Percentiles rank a stretch among this genome's conserved stretches.
These are phyloP conservation scores for Oncopodura yosiiana DNA, from an alignment of 1,140 invertebrate species.

Conservation along the genomic window DNA sequence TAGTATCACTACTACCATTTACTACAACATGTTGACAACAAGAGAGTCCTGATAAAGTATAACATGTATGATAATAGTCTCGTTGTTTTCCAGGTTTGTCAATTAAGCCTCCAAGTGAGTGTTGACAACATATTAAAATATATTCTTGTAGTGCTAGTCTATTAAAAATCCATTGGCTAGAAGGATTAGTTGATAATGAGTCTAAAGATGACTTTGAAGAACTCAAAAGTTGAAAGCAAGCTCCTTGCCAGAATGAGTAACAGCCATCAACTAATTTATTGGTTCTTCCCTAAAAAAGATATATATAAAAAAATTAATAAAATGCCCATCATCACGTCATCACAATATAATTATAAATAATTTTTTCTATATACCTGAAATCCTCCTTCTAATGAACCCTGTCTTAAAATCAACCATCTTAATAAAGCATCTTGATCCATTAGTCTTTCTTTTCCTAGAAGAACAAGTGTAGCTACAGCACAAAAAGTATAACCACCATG, in stretches of 20 bases:
- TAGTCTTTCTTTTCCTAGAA: slow-evolving; percentile 67
- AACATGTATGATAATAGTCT: slow-evolving; percentile 96
- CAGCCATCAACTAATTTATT: slow-evolving; percentile 98
- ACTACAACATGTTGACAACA: slow-evolving; percentile 90
- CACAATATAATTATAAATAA: neutral
- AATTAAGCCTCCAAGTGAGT: slow-evolving; percentile 75
- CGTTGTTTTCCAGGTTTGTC: slow-evolving; percentile 93
- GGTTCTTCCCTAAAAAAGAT: slow-evolving; percentile 58
- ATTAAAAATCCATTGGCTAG: slow-evolving; percentile 58
- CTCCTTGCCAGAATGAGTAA: slow-evolving; percentile 98
- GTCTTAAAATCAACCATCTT: slow-evolving; percentile 75
- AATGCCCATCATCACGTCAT: slow-evolving; percentile 20
- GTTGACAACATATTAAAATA: slow-evolving; percentile 84
- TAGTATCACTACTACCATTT: too few species aligned
- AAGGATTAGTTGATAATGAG: slow-evolving; percentile 1
- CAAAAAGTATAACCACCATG: slow-evolving; percentile 97
- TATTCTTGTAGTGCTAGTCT: slow-evolving; percentile 87
- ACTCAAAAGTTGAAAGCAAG: slow-evolving; percentile 66
- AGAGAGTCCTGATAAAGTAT: slow-evolving; percentile 87
- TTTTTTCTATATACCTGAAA: slow-evolving; percentile 51
- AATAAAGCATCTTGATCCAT: slow-evolving; percentile 69
- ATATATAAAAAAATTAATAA: slow-evolving; percentile 39
- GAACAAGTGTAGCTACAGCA: slow-evolving; percentile 74
- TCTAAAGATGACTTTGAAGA: neutral
- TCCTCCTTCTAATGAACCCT: slow-evolving; percentile 83